phyloP scores from a whole-genome alignment of 2,797 vertebrate genomes.

The Eupleurogrammus muticus region DNA sequence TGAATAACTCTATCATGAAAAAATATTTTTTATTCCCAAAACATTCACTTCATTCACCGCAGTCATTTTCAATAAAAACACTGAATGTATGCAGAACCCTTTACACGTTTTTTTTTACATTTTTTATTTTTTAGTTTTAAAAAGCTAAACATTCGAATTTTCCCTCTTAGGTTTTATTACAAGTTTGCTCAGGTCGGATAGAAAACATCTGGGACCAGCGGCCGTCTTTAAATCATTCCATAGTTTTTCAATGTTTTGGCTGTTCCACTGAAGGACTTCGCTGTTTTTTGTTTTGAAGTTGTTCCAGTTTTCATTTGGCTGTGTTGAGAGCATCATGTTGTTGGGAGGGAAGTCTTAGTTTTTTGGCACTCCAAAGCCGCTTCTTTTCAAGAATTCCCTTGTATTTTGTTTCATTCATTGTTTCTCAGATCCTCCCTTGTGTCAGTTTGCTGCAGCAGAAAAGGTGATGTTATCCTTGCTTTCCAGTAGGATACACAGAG shows the following conservation, averaged over 20 bases:
- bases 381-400: conserved; percentile 25
- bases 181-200: conserved; percentile 18
- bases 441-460: neutral
- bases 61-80: neutral
- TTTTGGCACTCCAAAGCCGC: conserved; percentile 31
- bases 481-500: conserved; percentile 1
- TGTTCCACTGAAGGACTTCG: conserved; percentile 13
- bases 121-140: conserved; percentile 2
- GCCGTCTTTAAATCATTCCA: conserved; percentile 17
- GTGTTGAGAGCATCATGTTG: conserved; percentile 27
- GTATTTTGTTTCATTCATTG: conserved; percentile 37
- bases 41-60: no score
- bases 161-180: neutral
- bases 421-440: conserved; percentile 1
- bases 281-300: conserved; percentile 35
- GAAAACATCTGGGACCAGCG: conserved; percentile 40
- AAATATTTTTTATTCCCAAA: no score
- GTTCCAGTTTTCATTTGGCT: conserved; percentile 56
- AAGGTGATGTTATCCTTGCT: conserved; percentile 10
- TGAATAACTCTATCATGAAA: no score
- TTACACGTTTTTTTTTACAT: neutral
- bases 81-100: neutral
- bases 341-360: conserved; percentile 34
- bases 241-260: conserved; percentile 47
- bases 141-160: neutral